Conservation (phyloP, 2,113 vertebrate species). For the Sterna hirundo region DNA sequence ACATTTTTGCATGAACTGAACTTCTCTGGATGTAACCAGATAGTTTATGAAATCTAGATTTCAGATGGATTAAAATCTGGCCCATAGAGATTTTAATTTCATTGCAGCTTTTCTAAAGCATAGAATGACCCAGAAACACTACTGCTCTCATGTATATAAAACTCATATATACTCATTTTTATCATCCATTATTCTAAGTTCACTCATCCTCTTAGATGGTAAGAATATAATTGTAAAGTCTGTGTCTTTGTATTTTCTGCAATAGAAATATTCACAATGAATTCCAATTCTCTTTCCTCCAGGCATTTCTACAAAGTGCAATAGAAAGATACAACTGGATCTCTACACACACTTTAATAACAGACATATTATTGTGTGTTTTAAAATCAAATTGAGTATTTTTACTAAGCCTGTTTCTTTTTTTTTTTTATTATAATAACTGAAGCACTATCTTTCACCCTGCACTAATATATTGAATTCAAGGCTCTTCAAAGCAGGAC, state of each 20-base stretch:
- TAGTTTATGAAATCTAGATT: background rate
- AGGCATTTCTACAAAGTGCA: background rate
- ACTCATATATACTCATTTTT: background rate
- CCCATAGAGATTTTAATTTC: background rate
- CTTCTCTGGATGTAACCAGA: background rate
- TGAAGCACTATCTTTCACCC: background rate
- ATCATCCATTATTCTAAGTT: background rate
- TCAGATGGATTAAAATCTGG: background rate
- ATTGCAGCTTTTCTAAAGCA: background rate
- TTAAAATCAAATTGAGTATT: constrained; percentile 8
- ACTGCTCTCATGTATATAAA: background rate
- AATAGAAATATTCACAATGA: background rate
- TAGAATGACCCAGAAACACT: background rate
- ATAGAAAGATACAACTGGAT: background rate
- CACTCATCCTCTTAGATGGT: background rate
- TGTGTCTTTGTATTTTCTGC: background rate
- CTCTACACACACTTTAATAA: background rate
- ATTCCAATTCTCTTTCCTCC: background rate
- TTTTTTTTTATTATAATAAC: background rate
- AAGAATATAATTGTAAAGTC: background rate
- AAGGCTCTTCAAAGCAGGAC: background rate
- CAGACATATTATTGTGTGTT: background rate
- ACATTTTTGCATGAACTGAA: background rate
- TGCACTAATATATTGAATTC: background rate
- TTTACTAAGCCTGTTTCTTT: background rate